phyloP scores from a whole-genome alignment of 1,140 invertebrate genomes.

The Lepidurus arcticus region DNA sequence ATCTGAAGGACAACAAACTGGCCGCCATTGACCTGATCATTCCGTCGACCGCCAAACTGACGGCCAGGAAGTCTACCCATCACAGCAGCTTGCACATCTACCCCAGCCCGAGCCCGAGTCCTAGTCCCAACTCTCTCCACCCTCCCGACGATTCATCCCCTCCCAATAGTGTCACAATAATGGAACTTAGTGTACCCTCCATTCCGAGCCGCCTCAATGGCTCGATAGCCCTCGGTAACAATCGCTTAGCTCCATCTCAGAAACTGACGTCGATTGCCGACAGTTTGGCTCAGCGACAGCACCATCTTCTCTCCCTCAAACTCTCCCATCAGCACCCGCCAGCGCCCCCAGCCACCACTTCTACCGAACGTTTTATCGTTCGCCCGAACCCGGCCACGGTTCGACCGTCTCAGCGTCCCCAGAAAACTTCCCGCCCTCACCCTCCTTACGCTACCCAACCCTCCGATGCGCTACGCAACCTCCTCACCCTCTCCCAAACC shows the following conservation, averaged over 20 bases:
- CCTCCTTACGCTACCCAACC: conserved; percentile 8
- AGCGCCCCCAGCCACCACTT: background rate
- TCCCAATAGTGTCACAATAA: background rate
- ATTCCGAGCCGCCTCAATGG: background rate
- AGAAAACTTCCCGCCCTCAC: background rate
- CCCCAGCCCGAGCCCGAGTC: conserved; percentile 1
- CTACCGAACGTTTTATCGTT: conserved; percentile 25
- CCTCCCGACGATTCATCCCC: background rate
- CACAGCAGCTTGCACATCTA: background rate
- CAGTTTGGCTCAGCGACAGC: conserved; percentile 32
- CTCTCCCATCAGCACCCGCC: conserved; percentile 8
- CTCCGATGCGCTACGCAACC: conserved; percentile 30
- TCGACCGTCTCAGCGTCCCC: background rate
- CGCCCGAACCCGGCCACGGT: conserved; percentile 26
- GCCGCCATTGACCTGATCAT: background rate
- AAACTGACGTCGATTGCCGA: conserved; percentile 31
- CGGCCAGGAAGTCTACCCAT: background rate
- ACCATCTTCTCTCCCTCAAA: conserved; percentile 20
- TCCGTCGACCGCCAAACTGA: background rate
- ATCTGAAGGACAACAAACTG: background rate
- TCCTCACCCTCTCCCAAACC: conserved; percentile 30
- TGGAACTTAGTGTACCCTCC: background rate
- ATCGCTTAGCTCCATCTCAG: conserved; percentile 13
- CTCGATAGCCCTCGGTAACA: background rate
- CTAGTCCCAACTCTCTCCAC: conserved; percentile 1